Base-by-base conservation (phyloP, 2,797 vertebrate genomes). In the Alca torda region DNA sequence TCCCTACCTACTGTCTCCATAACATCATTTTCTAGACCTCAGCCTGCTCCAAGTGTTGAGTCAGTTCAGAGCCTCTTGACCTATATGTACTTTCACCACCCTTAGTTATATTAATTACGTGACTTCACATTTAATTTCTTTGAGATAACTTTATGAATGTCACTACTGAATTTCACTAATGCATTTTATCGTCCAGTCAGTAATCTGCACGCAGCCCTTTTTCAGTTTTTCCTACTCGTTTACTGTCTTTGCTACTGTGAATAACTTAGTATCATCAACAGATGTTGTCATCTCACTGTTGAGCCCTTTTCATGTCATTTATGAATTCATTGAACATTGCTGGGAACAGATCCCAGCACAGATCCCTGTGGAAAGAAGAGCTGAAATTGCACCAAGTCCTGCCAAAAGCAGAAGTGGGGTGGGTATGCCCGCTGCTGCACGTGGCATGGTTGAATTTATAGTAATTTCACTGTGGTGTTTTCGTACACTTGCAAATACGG, bases 341-440 rank as follows among this genome's bases (percentile, higher is more conserved):
- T 93, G 94, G 96, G 90, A 96, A 64, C 94, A 48, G 89, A 93
- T 96, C 91, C 93, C 93, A 93, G 91, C 75, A 33, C 41, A 61
- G 63, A 84, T 94, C 91, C 41, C 65, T 1, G 5, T 83, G 57
- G 79, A 80, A 85, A 45, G 88, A 94, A 74, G 73, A 74, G 59
- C 65, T 89, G 84, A 89, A 85, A 81, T 50, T 21, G 68, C 57
- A 87, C 79, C 45, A 31, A 80, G 45, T 60, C 67, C 45, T 93
- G 89, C 81, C 90, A 93, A 31, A 51, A 69, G 64, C 68, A 69
- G 11, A 45, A 51, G 59, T 50, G 88, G 61, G 30, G 59, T 50
- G 88, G 61, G 30, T 75, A 37, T 74, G 68, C 75, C 75, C 5
- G 2, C 56, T 89, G 54, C 4, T 51, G 35, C 56, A 48, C 1